Base-by-base conservation (phyloP, 2,888 invertebrate genomes). In the Volucella inflata region DNA sequence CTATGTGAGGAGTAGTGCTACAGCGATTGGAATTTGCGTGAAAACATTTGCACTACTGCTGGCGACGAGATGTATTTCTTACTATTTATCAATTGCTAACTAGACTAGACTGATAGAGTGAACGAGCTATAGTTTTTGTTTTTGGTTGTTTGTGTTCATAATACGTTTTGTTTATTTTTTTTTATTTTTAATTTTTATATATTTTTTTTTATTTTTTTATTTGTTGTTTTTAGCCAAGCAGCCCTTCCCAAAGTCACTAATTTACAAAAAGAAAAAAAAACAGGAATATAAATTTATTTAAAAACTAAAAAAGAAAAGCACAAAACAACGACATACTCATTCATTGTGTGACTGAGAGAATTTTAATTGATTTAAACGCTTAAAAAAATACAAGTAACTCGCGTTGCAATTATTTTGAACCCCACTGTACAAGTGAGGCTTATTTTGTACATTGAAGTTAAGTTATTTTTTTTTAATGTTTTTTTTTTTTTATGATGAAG, bases 1-100 rank as follows among this genome's bases (percentile, higher is more conserved):
- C 79, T 92, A 91, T 87, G 83, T 91, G 38, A 89, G 89, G 46
- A 89, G 75, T 62, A 88, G 68, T 14, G 88, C 46, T 48, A 77
- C 10, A 8, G 10, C n/a, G 2, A 17, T 78, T 6, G 50, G 68
- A 12, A 48, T 55, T 14, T 55, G 64, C 59, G 10, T 71, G 46
- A 10, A 71, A 65, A 30, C 46, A 38, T 44, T 76, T 12, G 12
- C 68, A 11, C 21, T 76, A 16, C 17, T 78, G n/a, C 75, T 44
- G 48, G 59, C 74, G 17, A 36, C 53, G 14, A 46, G 62, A 14
- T 81, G 14, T 62, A 48, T 79, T 40, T 51, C 8, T 44, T 38
- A 62, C 9, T 72, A 72, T 42, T 64, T 53, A 51, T 62, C 38
- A 36, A 53, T 71, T 55, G 59, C 65, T n/a, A 74, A 68, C 71